Percentiles rank a stretch among this genome's conserved stretches.
Evolutionary conservation across 2,113 vertebrate genomes (phyloP).

Genomic region (Fulmarus glacialis): DNA sequence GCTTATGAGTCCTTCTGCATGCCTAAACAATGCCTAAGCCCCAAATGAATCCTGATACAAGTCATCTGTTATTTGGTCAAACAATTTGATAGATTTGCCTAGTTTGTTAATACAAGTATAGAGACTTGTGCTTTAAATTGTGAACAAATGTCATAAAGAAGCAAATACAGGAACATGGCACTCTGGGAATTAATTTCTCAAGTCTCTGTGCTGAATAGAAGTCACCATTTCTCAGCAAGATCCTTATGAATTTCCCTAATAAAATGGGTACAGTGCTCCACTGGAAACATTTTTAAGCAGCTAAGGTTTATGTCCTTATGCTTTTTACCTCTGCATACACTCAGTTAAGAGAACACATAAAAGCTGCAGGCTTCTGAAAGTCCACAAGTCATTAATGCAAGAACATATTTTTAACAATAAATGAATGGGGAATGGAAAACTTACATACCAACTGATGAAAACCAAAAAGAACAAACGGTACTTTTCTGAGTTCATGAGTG

Average conservation of each 20-base stretch:
- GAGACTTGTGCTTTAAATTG: background rate
- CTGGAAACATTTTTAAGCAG: background rate
- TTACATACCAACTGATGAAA: background rate
- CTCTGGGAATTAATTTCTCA: conserved; percentile 6
- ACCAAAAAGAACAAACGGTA: background rate
- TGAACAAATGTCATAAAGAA: background rate
- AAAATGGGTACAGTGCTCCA: background rate
- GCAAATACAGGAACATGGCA: background rate
- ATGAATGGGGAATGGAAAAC: background rate
- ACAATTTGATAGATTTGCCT: background rate
- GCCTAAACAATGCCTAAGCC: background rate
- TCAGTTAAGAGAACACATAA: background rate
- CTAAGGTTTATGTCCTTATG: background rate
- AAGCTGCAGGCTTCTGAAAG: background rate
- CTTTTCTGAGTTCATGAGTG: background rate
- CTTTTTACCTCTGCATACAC: background rate
- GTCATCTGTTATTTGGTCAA: background rate
- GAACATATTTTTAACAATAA: background rate
- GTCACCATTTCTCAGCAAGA: conserved; percentile 7
- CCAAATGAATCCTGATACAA: background rate
- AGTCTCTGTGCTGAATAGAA: background rate
- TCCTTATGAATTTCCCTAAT: background rate
- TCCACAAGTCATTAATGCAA: background rate
- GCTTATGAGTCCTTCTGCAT: background rate
- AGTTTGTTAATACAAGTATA: background rate